Conservation (phyloP, 1,140 invertebrate genomes). For the Lepidostoma basale region DNA sequence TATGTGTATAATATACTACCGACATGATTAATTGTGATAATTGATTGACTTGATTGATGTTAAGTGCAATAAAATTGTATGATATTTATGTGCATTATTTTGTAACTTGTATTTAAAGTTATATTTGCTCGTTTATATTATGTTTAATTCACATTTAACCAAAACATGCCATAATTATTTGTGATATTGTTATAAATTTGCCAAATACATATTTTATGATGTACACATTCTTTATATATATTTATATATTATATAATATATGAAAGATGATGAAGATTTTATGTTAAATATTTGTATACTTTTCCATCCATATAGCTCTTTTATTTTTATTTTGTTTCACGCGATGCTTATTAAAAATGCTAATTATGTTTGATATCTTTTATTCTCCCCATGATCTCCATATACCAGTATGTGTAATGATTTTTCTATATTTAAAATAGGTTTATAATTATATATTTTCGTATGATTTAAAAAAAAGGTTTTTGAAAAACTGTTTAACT, state of each 20-base stretch:
- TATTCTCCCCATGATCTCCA: not conserved
- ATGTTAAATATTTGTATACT: too few relatives aligned
- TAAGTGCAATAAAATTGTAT: too few relatives aligned
- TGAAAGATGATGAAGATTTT: not conserved
- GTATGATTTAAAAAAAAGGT: too few relatives aligned
- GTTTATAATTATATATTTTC: too few relatives aligned
- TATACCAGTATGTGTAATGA: too few relatives aligned
- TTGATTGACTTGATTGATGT: not conserved
- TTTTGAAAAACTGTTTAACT: too few relatives aligned
- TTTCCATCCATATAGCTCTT: not conserved
- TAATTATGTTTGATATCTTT: not conserved
- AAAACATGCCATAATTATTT: conserved; percentile 20
- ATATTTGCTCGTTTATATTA: not conserved
- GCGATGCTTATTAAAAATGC: conserved; percentile 23
- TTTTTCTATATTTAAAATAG: too few relatives aligned
- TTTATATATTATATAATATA: not conserved
- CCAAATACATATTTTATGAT: conserved; percentile 18
- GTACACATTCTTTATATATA: not conserved
- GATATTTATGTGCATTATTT: not conserved
- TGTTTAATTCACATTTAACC: conserved; percentile 1
- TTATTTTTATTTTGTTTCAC: conserved; percentile 20
- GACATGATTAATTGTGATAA: conserved; percentile 16
- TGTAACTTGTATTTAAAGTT: conserved; percentile 9
- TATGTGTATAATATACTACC: too few relatives aligned
- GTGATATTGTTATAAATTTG: conserved; percentile 23